Base-by-base conservation (phyloP, 2,888 invertebrate genomes). In the Leptothorax acervorum region DNA sequence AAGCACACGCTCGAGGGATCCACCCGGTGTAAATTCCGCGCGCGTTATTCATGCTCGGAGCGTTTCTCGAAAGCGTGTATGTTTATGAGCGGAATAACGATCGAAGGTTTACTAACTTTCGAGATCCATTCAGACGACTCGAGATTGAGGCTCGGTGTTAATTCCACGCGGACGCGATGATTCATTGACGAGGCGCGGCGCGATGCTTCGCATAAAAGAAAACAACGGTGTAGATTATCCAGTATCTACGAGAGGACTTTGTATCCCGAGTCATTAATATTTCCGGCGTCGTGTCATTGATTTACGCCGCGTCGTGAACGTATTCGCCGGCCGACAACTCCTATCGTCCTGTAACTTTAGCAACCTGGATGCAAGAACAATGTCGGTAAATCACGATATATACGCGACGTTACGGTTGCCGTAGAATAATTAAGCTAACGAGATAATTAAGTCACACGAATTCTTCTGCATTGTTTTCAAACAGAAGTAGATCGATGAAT, bases 191-290 rank as follows among this genome's bases (percentile, higher is more conserved):
- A 70, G 82, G 68, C 81, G 79, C 60, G 84, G 81, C 62, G 4
- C 74, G 82, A 65, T 55, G 12, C n/a, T 84, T 73, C 65, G 70
- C 75, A 66, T 60, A 63, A 76, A 76, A 62, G 60, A 45, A 78
- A 84, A 71, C 75, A 86, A 71, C 81, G 85, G 82, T 83, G 51
- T 74, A 90, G 85, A 88, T 86, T 84, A 88, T 85, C 79, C 81
- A 78, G 78, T 86, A 83, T 88, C 88, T 88, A 63, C 79, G 78
- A 53, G 88, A 85, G 85, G 87, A 90, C 87, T 88, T 90, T 90
- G 90, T 83, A 90, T 86, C 86, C 84, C 45, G 48, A 82, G 82
- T 86, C 89, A 83, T 89, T 89, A 89, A 90, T 88, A 90, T 84
- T 83, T 90, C 73, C 48, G 57, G 31, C 51, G 86, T 62, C 65